phyloP scores from a whole-genome alignment of 2,113 vertebrate genomes.

The Chaenocephalus aceratus region DNA sequence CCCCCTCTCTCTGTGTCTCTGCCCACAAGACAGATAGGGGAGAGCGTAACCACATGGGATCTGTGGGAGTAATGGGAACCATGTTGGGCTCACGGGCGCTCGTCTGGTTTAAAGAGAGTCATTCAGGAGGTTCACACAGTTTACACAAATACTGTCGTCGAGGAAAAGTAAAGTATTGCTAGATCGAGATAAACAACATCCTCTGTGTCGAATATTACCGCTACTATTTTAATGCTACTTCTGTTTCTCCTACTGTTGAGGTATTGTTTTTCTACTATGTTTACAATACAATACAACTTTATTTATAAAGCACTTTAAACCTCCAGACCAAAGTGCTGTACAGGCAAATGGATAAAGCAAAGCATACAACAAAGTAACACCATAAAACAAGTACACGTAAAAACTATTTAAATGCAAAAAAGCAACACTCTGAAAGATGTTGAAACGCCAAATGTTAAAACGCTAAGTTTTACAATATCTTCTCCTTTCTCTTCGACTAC shows the following conservation, averaged over 20 bases:
- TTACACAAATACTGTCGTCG: conserved; percentile 19
- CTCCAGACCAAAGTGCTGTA: too few relatives aligned
- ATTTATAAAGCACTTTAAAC: too few relatives aligned
- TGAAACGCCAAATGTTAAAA: too few relatives aligned
- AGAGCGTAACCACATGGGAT: conserved; percentile 52
- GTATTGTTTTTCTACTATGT: neutral
- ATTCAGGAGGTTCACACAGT: conserved; percentile 21
- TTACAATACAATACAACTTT: neutral
- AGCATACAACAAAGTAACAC: too few relatives aligned
- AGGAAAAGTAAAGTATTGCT: conserved; percentile 1
- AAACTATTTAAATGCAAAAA: too few relatives aligned
- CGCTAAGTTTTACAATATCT: neutral
- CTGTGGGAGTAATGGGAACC: conserved; percentile 67
- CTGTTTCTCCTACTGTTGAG: neutral
- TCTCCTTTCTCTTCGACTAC: neutral
- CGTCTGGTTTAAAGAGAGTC: conserved; percentile 7
- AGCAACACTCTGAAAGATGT: too few relatives aligned
- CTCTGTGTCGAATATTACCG: neutral
- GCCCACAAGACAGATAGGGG: conserved; percentile 43
- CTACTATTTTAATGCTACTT: neutral
- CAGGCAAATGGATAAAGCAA: too few relatives aligned
- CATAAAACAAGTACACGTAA: too few relatives aligned
- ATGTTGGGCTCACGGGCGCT: conserved; percentile 28
- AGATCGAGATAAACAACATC: neutral
- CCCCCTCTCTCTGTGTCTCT: conserved; percentile 1